Base-by-base conservation (phyloP, 2,797 vertebrate genomes). In the Otolemur crassicaudatus region DNA sequence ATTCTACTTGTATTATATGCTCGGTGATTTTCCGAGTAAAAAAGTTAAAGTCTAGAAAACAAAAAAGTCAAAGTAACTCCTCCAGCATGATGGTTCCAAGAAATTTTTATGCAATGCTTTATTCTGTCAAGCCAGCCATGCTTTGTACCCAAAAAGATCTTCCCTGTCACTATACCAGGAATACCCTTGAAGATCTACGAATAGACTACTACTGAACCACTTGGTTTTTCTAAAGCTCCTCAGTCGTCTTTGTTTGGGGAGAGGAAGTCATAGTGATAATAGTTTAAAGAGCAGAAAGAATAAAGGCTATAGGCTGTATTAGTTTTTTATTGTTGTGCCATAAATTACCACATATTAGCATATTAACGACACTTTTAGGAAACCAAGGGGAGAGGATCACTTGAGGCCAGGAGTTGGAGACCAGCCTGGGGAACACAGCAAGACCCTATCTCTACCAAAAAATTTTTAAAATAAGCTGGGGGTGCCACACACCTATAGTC, bases 1-100 rank as follows among this genome's bases (percentile, higher is more conserved):
- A 89, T 87, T 86, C 72, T 87, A 58, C 16, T 56, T 93, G 20
- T 76, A 85, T n/a, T 43, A 40, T 63, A 88, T 77, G 14, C n/a
- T 94, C 25, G 11, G 29, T 56, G 25, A 73, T 87, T 79, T 83
- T 7, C n/a, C 29, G 83, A 75, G 92, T 70, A 91, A 29, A 95
- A 96, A 94, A 73, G 61, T 61, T 94, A 40, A 94, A 94, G 20
- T 87, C 53, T 94, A 90, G 58, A 70, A 80, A 84, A 94, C 13
- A 93, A 60, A 16, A 63, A 91, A 91, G 25, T 56, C 72, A 20
- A 95, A 87, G 19, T 43, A 82, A 84, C 4, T 69, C 89, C 11
- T 75, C 19, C 10, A 82, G 31, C 23, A 80, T 31, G 19, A 22
- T 87, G 37, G 34, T 92, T 83, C 49, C 69, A 75, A 92, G 16